Evolutionary conservation across 1,140 invertebrate genomes (phyloP), one percentile per base, ranked within the genome.

Genomic region (Caenorhabditis latens): DNA sequence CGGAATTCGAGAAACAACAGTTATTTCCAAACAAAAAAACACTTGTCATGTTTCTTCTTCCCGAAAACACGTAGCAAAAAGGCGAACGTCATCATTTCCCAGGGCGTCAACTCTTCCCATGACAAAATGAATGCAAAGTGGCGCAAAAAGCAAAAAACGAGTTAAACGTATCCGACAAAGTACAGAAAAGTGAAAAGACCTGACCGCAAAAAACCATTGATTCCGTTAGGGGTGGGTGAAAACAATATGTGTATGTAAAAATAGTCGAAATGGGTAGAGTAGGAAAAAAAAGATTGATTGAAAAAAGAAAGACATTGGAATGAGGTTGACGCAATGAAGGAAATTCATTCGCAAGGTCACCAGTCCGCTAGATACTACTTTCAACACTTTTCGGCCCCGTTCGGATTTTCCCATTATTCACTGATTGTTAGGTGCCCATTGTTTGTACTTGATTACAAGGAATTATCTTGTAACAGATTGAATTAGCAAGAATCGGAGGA

Each of bases 171-270:
- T 50, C 46, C 71, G 9, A 24, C 43, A 79, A 63, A 24, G 71
- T 48, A 50, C 71, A 48, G 19, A 53, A 21, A 24, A 40, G 53
- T 5, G n/a, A 24, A 40, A 13, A 24, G 71, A 46, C 24, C 63
- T 65, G 63, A 42, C 43, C 65, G 65, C 65, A 71, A 79, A 79
- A 79, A 50, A 53, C 46, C 46, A 24, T 79, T 79, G 46, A 53
- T 79, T 48, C n/a, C n/a, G 46, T 79, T 53, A 79, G 5, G 4
- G 11, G 46, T 2, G 4, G 43, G 71, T 24, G 71, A 79, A 79
- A 79, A 79, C 71, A 79, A 79, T 79, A 79, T 79, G n/a, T 79
- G 71, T 79, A 79, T 79, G 71, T 79, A 79, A 79, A 79, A 79
- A 53, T 79, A 79, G 71, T 79, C 13, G 71, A 50, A 79, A 71